These are phyloP conservation scores for Andrena fulva DNA, from an alignment of 2,888 invertebrate species.

Conservation along the genomic window DNA sequence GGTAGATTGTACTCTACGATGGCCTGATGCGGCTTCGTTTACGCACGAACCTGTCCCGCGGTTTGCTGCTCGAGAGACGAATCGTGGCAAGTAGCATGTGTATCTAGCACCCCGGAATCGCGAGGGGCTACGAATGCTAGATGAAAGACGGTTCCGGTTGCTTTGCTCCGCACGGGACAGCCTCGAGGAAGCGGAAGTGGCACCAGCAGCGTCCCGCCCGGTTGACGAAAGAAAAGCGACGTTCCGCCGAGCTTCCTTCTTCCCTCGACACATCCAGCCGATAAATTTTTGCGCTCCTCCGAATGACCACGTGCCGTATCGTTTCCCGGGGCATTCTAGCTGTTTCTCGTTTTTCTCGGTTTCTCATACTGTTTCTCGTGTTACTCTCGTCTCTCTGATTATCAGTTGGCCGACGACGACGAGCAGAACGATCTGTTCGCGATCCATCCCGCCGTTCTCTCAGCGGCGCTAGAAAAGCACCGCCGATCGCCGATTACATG, in stretches of 20 bases:
- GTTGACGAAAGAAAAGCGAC: constrained; percentile 85
- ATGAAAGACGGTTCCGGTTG: neutral
- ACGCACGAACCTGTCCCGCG: constrained; percentile 69
- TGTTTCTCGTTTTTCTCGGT: neutral
- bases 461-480: constrained; percentile 25
- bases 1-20: constrained; percentile 63
- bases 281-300: constrained; percentile 44
- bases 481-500: constrained; percentile 56
- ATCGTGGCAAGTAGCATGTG: neutral
- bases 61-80: neutral
- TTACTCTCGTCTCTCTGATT: neutral
- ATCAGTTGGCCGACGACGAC: constrained; percentile 16
- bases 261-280: constrained; percentile 55
- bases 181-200: constrained; percentile 75
- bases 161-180: constrained; percentile 59
- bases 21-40: constrained; percentile 65
- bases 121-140: neutral
- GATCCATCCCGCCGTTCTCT: constrained; percentile 19
- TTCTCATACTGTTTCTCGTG: neutral
- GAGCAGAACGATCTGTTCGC: constrained; percentile 14
- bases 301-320: constrained; percentile 39
- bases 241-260: constrained; percentile 79
- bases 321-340: constrained; percentile 17
- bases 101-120: neutral
- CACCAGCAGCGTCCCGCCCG: constrained; percentile 80